Evolutionary conservation across 1,140 invertebrate species (phyloP), one percentile per base, ranked within the genome.

Genomic region (Aricia agestis): DNA sequence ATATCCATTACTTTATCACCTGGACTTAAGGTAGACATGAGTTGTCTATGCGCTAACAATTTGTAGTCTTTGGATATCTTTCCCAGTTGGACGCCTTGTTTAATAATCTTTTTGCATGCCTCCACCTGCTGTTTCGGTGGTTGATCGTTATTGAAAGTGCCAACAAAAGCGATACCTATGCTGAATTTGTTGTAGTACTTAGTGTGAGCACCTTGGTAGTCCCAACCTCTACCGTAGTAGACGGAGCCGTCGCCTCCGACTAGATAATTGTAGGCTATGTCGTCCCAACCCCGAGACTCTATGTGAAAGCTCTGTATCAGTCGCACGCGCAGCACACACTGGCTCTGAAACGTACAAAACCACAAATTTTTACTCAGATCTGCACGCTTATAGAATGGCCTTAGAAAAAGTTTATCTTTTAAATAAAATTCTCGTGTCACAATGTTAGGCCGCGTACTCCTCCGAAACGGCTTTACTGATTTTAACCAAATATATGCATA

Each of bases 251-350:
- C 95, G 18, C 95, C 95, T 0, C 95, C 96, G 7, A 97, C 92
- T 6, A 97, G 80, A 79, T 97, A 97, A 79, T 95, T 97, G 79
- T 95, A 96, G 0, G 93, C 94, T 61, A 95, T 91, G 66, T 92
- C 91, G 17, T 68, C 76, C 90, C 90, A 92, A 0, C 88, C 80
- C 42, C 90, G 92, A 1, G 93, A 94, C 70, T 96, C 94, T 67
- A 97, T 95, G 82, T 97, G 96, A 78, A 94, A 96, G 13, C 89
- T 93, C 84, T 97, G 96, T 18, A 96, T 94, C 1, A 89, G 66
- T 52, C 93, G 91, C 0, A 95, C 94, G 0, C 88, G 82, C 2
- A 86, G 81, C 10, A 91, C 84, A 69, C 91, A 92, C 61, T 86
- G 74, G 15, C 85, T 88, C 91, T 92, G 89, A 17, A 90, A 90